Evolutionary conservation across 1,140 invertebrate genomes (phyloP).

Genomic region (Holcopasites calliopsidis): DNA sequence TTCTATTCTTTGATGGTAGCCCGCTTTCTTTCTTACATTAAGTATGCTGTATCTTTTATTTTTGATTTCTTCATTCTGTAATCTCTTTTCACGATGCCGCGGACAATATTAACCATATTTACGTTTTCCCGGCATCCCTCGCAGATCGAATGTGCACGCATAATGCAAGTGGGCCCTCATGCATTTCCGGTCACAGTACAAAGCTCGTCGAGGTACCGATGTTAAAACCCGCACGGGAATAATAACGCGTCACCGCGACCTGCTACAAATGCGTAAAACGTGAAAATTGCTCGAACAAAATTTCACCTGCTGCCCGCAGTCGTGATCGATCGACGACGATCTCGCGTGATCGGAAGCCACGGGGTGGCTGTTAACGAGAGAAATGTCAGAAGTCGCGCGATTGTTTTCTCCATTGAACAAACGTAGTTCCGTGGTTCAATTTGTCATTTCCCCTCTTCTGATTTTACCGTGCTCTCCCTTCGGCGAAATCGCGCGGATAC

Average conservation of each 20-base stretch:
- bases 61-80: neutral
- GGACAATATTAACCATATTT: neutral
- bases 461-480: slow-evolving; percentile 9
- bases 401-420: neutral
- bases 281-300: neutral
- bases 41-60: too few species aligned
- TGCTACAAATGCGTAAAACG: neutral
- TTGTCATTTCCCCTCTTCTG: slow-evolving; percentile 5
- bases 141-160: neutral
- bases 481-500: too few species aligned
- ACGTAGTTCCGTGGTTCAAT: neutral
- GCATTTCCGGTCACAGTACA: slow-evolving; percentile 10
- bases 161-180: neutral
- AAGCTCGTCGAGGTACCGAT: slow-evolving; percentile 6
- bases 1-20: fast-evolving
- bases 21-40: neutral
- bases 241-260: neutral
- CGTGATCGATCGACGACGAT: neutral
- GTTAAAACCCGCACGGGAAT: slow-evolving; percentile 4
- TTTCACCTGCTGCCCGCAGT: neutral
- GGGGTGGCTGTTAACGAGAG: neutral
- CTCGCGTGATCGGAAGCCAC: neutral
- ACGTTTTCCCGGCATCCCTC: neutral
- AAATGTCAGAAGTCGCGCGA: slow-evolving; percentile 21
- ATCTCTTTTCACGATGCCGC: too few species aligned